Evolutionary conservation across 1,140 invertebrate genomes (phyloP).

Genomic region (Drosophila rhopaloa): DNA sequence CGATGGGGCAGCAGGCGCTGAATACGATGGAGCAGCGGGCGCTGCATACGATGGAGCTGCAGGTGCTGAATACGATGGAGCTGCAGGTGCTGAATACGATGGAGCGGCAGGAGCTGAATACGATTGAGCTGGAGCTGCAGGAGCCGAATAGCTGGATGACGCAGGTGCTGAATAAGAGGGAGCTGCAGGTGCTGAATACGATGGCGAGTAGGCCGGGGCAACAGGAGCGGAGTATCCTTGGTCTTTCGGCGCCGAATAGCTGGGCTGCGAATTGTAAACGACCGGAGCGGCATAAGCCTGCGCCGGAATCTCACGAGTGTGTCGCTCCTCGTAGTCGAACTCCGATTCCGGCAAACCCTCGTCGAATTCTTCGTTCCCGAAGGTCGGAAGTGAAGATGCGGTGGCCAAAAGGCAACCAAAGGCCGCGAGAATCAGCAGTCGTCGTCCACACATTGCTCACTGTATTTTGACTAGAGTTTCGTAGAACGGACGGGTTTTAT

Average conservation of each 20-base stretch:
- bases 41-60: conserved; percentile 25
- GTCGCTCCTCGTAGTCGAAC: conserved; percentile 40
- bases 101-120: conserved; percentile 18
- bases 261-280: conserved; percentile 53
- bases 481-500: conserved; percentile 37
- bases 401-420: conserved; percentile 41
- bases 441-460: conserved; percentile 49
- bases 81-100: conserved; percentile 21
- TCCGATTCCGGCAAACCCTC: conserved; percentile 45
- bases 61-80: conserved; percentile 24
- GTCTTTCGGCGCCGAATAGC: conserved; percentile 27
- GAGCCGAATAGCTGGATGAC: conserved; percentile 16
- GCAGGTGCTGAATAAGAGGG: conserved; percentile 34
- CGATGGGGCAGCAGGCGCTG: conserved; percentile 8
- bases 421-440: conserved; percentile 34
- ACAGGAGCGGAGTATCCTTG: conserved; percentile 37
- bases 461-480: conserved; percentile 26
- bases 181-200: conserved; percentile 31
- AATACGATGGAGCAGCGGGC: conserved; percentile 24
- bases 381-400: conserved; percentile 1
- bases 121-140: conserved; percentile 7
- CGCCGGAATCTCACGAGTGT: conserved; percentile 34
- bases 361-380: conserved; percentile 33
- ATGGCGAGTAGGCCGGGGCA: conserved; percentile 22
- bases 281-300: conserved; percentile 58